These are phyloP conservation scores for Coelopa frigida DNA, from an alignment of 1,140 invertebrate species.

Conservation along the genomic window DNA sequence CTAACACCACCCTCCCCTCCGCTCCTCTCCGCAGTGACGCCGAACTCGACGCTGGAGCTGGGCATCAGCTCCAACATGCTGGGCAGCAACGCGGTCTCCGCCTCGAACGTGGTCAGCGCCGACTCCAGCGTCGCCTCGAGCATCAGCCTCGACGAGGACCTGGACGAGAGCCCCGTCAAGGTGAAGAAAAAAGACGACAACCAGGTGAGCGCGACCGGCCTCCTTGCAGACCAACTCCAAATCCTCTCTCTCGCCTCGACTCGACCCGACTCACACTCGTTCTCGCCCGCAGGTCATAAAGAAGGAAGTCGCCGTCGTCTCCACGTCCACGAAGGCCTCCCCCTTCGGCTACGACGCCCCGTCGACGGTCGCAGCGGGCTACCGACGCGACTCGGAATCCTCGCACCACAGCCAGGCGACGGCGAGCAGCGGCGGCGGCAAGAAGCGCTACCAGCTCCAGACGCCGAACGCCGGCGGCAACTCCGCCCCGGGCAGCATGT, in stretches of 20 bases:
- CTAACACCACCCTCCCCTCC: too few relatives aligned
- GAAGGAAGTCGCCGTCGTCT: constrained; percentile 36
- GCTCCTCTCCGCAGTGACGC: constrained; percentile 30
- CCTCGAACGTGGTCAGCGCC: constrained; percentile 41
- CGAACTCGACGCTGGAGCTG: constrained; percentile 41
- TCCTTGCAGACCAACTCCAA: not conserved
- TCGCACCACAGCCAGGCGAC: constrained; percentile 16
- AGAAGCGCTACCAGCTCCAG: constrained; percentile 29
- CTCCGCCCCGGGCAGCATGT: constrained; percentile 13
- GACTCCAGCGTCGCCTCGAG: constrained; percentile 44
- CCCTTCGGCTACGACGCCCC: constrained; percentile 33
- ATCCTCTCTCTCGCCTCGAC: not conserved
- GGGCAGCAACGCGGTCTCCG: constrained; percentile 38
- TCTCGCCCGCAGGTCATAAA: constrained; percentile 28
- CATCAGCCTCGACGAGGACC: constrained; percentile 40
- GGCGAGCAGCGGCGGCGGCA: constrained; percentile 15
- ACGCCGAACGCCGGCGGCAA: constrained; percentile 27
- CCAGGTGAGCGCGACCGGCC: constrained; percentile 20
- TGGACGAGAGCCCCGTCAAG: constrained; percentile 39
- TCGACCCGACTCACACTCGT: not conserved
- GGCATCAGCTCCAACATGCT: constrained; percentile 40
- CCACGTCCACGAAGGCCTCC: constrained; percentile 38
- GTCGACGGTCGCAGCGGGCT: constrained; percentile 18
- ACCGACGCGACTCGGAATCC: constrained; percentile 33
- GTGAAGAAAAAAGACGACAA: constrained; percentile 42